phyloP scores from a whole-genome alignment of 2,797 vertebrate species.

The Sarcophilus harrisii region DNA sequence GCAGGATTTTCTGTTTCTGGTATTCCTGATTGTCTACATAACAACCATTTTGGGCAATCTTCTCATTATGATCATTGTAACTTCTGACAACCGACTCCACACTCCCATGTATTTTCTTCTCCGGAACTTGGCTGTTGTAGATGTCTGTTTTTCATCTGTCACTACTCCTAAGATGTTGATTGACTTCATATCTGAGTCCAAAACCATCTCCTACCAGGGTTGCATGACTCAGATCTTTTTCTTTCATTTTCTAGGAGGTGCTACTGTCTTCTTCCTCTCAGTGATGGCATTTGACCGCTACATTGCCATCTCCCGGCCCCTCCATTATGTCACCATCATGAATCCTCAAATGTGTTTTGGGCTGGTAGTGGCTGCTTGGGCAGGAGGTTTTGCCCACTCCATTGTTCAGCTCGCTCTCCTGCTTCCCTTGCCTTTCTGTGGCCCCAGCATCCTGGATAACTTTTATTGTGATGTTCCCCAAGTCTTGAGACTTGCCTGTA shows the following conservation, averaged over 20 bases:
- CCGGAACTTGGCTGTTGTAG: conserved; percentile 59
- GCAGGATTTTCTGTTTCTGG: conserved; percentile 61
- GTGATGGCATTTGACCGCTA: conserved; percentile 73
- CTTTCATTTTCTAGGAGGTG: conserved; percentile 73
- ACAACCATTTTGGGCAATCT: conserved; percentile 46
- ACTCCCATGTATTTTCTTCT: conserved; percentile 75
- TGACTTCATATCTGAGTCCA: conserved; percentile 61
- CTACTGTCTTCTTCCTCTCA: conserved; percentile 72
- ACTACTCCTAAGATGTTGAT: conserved; percentile 68
- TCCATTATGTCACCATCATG: conserved; percentile 71
- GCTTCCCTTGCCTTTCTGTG: conserved; percentile 71
- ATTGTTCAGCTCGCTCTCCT: conserved; percentile 66
- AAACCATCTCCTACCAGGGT: conserved; percentile 68
- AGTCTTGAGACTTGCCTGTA: conserved; percentile 70
- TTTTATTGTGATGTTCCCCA: conserved; percentile 75
- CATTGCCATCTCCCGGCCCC: conserved; percentile 65
- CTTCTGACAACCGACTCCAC: conserved; percentile 48
- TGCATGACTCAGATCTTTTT: conserved; percentile 77
- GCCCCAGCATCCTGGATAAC: conserved; percentile 69
- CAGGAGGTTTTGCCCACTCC: conserved; percentile 67
- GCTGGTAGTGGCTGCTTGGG: conserved; percentile 56
- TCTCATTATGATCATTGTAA: conserved; percentile 63
- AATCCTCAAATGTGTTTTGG: conserved; percentile 34
- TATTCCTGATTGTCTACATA: conserved; percentile 63
- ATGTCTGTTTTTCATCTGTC: conserved; percentile 74